phyloP scores from a whole-genome alignment of 2,113 vertebrate genomes.

The Numenius arquata region DNA sequence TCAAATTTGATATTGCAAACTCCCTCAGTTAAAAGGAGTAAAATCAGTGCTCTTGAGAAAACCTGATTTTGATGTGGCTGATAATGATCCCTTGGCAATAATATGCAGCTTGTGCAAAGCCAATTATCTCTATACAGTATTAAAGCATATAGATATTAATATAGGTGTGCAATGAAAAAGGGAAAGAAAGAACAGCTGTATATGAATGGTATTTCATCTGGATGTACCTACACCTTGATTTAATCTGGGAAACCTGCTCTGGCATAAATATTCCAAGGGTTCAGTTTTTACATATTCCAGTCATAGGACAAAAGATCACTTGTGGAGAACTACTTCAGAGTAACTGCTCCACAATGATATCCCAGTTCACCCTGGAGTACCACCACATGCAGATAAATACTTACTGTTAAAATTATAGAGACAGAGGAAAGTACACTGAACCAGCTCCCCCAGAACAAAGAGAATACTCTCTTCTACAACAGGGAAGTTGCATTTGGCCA shows the following conservation, averaged over 20 bases:
- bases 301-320: not conserved
- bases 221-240: not conserved
- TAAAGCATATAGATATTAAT: not conserved
- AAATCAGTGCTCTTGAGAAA: not conserved
- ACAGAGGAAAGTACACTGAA: not conserved
- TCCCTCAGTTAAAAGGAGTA: not conserved
- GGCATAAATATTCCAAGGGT: not conserved
- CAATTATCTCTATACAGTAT: not conserved
- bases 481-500: not conserved
- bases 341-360: not conserved
- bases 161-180: not conserved
- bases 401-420: not conserved
- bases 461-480: not conserved
- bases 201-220: not conserved
- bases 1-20: not conserved
- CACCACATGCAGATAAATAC: not conserved
- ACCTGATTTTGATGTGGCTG: not conserved
- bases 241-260: not conserved
- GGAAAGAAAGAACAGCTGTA: not conserved
- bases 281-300: not conserved
- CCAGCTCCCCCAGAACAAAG: not conserved
- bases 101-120: not conserved
- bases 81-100: not conserved
- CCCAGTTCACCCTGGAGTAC: not conserved
- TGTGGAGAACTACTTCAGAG: not conserved